Evolutionary conservation across 1,140 invertebrate species (phyloP), one percentile per base, ranked within the genome.

Genomic region (Drosophila sproati): DNA sequence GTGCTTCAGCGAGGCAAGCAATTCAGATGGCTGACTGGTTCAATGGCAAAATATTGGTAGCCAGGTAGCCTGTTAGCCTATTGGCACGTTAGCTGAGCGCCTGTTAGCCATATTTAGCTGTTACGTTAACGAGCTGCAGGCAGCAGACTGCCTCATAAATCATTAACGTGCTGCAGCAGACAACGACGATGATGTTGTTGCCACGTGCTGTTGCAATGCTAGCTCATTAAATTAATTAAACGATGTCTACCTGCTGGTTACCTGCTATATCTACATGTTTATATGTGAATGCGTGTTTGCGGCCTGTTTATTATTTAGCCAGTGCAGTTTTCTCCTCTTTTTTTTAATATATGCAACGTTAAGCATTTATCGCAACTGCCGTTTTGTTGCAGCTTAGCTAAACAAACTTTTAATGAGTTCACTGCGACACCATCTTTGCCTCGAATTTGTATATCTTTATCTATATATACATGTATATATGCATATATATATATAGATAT

Each of bases 201-300:
- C 41, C 52, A 59, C 37, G 45, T 20, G 35, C 55, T 60, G 60
- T 56, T 47, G 67, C 63, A 50, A 59, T 35, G 72, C 57, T 37
- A 82, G 83, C 83, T 87, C 85, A 87, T 87, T 87, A 87, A 87
- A 83, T 87, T 87, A 87, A 87, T 87, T 87, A 87, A 87, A 87
- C 67, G 85, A 59, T 62, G 73, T 45, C 56, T 43, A 37, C 39
- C 20, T 20, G 10, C 39, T 43, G 10, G 3, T n/a, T 43, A n/a
- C 39, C 39, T 2, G n/a, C 39, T 43, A 3, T n/a, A 43, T 39
- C 2, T 6, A 20, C 7, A 20, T 12, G 20, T 20, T 20, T 2
- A 20, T 28, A 32, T 35, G 57, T 60, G 43, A 37, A 60, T 48
- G 43, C 43, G 43, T 47, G 47, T 34, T 20, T 54, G 63, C 52